Evolutionary conservation across 1,140 invertebrate genomes (phyloP).

Genomic region (Hyphantria cunea): DNA sequence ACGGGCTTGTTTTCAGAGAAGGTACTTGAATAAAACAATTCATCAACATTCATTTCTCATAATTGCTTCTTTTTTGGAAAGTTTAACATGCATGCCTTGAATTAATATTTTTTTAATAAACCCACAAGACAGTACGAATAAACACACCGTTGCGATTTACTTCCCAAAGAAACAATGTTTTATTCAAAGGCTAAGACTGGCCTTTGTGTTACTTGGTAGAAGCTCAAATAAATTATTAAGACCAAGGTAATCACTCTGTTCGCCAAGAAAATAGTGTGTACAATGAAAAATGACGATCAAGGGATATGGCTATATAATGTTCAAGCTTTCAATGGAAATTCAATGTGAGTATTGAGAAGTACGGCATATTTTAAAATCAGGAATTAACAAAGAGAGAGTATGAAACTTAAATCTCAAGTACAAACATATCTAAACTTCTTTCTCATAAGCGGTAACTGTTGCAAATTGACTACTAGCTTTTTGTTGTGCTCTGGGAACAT

Average conservation of each 20-base stretch:
- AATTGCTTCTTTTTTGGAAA: neutral
- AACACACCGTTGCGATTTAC: constrained; percentile 25
- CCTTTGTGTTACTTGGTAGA: constrained; percentile 48
- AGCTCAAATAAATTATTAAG: constrained; percentile 51
- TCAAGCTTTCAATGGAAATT: too few relatives aligned
- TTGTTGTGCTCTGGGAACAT: constrained; percentile 9
- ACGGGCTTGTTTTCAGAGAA: neutral
- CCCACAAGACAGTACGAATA: constrained; percentile 19
- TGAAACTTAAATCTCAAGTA: too few relatives aligned
- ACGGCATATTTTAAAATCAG: constrained; percentile 34
- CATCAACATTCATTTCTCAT: neutral
- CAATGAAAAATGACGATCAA: constrained; percentile 43
- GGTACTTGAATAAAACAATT: neutral
- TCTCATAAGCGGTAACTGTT: constrained; percentile 27
- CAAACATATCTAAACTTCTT: constrained; percentile 5
- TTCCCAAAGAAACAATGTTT: constrained; percentile 43
- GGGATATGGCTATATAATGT: constrained; percentile 12
- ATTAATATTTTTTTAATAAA: constrained; percentile 17
- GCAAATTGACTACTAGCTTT: constrained; percentile 35
- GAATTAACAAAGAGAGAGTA: constrained; percentile 22
- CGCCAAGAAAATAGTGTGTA: constrained; percentile 42
- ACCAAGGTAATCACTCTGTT: constrained; percentile 50
- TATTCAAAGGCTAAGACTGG: constrained; percentile 48
- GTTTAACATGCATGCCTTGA: constrained; percentile 3
- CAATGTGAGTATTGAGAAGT: too few relatives aligned